Conservation (phyloP, 2,888 invertebrate genomes). For the Nemotelus nigrinus region DNA sequence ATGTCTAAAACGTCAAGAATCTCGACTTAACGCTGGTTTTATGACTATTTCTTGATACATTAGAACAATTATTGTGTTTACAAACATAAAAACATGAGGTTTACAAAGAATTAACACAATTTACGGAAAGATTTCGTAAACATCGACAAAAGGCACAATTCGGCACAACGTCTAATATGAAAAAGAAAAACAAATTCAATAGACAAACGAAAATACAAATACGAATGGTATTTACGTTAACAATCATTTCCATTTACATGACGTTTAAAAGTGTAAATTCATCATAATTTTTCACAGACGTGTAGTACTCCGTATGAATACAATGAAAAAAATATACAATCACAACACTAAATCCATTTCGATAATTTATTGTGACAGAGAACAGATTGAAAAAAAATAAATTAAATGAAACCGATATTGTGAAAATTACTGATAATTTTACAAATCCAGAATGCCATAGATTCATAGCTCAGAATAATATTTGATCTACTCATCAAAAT, state of each 20-base stretch:
- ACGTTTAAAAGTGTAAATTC: background rate
- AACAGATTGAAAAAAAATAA: too few relatives aligned
- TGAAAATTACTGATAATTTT: too few relatives aligned
- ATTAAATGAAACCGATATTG: too few relatives aligned
- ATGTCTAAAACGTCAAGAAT: background rate
- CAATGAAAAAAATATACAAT: slow-evolving; percentile 2
- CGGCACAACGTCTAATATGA: slow-evolving; percentile 33
- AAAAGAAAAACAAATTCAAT: slow-evolving; percentile 26
- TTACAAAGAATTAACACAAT: background rate
- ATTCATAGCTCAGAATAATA: too few relatives aligned
- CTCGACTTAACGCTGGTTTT: background rate
- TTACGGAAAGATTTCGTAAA: slow-evolving; percentile 12
- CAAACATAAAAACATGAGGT: background rate
- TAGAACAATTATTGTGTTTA: background rate
- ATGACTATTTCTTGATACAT: too few relatives aligned
- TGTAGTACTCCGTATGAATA: too few relatives aligned
- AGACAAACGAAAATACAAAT: slow-evolving; percentile 20
- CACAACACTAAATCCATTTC: slow-evolving; percentile 44
- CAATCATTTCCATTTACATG: slow-evolving; percentile 45
- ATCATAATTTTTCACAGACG: background rate
- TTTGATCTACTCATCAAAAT: too few relatives aligned
- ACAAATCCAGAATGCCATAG: too few relatives aligned
- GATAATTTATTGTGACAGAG: background rate
- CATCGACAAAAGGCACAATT: slow-evolving; percentile 25
- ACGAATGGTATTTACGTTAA: slow-evolving; percentile 35